Evolutionary conservation across 2,797 vertebrate species (phyloP).

Genomic region (Myotis pilosus): DNA sequence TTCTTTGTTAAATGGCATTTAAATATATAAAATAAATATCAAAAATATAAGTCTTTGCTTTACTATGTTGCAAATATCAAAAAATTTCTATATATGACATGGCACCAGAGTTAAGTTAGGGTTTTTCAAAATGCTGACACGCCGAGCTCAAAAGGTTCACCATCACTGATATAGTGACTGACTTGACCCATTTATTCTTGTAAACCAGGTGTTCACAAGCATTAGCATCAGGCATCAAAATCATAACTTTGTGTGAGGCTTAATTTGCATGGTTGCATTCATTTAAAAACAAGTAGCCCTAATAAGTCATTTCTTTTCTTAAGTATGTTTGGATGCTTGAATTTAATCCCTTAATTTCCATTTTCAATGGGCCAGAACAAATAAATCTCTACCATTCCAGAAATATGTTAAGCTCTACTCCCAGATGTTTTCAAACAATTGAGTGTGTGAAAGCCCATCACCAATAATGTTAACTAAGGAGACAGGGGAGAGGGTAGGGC

Average conservation of each 20-base stretch:
- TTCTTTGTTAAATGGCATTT: too few relatives aligned
- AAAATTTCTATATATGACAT: too few relatives aligned
- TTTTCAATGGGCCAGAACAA: not conserved
- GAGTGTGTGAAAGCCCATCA: not conserved
- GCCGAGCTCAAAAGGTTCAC: too few relatives aligned
- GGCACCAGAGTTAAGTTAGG: too few relatives aligned
- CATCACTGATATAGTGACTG: not conserved
- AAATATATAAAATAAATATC: too few relatives aligned
- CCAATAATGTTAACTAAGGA: not conserved
- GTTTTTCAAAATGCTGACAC: too few relatives aligned
- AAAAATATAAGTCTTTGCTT: too few relatives aligned
- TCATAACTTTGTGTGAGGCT: not conserved
- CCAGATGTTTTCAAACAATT: not conserved
- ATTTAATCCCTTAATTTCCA: conserved; percentile 22
- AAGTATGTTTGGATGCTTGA: not conserved
- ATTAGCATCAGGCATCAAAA: not conserved
- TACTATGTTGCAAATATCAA: too few relatives aligned
- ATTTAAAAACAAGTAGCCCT: conserved; percentile 22
- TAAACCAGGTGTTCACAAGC: not conserved
- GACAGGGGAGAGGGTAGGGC: rapidly evolving
- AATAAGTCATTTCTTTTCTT: conserved; percentile 38
- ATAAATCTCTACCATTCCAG: not conserved
- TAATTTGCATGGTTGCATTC: not conserved
- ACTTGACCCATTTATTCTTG: not conserved
- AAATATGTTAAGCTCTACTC: not conserved